Evolutionary conservation across 2,888 invertebrate species (phyloP).

Genomic region (Lypha dubia): DNA sequence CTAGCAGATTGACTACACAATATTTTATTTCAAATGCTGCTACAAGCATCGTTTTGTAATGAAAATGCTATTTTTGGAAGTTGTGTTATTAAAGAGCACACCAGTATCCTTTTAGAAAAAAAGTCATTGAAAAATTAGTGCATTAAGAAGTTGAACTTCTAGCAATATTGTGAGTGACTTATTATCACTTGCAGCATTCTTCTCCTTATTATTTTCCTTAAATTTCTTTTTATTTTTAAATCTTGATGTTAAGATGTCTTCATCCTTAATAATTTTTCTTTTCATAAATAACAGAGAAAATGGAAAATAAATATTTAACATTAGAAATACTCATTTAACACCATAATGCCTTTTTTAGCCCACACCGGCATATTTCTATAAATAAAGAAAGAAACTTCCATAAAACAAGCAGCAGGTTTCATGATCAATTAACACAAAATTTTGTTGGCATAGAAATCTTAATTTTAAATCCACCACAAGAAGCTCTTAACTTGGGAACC

Average conservation of each 20-base stretch:
- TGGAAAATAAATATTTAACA: neutral
- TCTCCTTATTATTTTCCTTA: no score
- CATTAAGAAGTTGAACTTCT: no score
- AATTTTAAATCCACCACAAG: constrained; percentile 3
- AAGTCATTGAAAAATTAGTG: no score
- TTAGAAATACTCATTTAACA: neutral
- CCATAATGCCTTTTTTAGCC: neutral
- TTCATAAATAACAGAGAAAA: no score
- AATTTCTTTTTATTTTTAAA: no score
- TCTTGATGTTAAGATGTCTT: no score
- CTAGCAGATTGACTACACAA: neutral
- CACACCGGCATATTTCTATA: neutral
- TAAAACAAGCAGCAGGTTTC: constrained; percentile 1
- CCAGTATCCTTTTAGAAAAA: no score
- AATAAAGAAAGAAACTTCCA: neutral
- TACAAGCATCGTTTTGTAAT: no score
- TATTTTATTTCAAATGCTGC: neutral
- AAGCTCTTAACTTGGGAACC: neutral
- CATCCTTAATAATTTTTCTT: no score
- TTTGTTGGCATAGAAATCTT: constrained; percentile 42
- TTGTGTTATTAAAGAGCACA: no score
- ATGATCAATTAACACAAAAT: constrained; percentile 50
- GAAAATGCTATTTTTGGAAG: no score
- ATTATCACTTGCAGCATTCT: neutral
- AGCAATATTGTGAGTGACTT: no score